Evolutionary conservation across 2,888 invertebrate species (phyloP).

Genomic region (Cetonia aurata): DNA sequence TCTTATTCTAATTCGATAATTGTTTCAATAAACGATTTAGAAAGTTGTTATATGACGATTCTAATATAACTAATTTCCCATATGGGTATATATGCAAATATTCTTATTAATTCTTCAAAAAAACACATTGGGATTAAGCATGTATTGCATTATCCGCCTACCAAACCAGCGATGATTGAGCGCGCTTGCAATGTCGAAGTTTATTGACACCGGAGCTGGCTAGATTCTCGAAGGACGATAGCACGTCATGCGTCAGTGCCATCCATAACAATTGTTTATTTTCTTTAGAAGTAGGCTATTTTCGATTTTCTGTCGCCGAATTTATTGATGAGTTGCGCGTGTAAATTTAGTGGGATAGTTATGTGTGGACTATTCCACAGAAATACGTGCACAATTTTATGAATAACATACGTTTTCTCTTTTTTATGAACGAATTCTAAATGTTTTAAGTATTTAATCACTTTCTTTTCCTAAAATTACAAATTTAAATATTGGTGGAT

Average conservation of each 20-base stretch:
- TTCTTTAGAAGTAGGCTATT: too few species aligned
- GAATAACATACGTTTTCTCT: conserved; percentile 34
- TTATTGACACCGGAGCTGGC: neutral
- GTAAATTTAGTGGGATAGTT: too few species aligned
- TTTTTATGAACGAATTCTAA: conserved; percentile 18
- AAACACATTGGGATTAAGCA: neutral
- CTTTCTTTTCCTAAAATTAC: conserved; percentile 44
- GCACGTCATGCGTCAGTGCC: too few species aligned
- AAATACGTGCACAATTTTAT: conserved; percentile 33
- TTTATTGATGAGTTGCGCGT: too few species aligned
- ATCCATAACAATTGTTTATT: too few species aligned
- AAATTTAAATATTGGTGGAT: conserved; percentile 38
- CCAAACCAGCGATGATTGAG: conserved; percentile 1
- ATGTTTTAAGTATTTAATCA: conserved; percentile 9
- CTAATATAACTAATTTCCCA: neutral
- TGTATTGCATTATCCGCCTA: neutral
- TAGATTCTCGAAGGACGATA: too few species aligned
- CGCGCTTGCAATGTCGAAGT: conserved; percentile 10
- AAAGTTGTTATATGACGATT: too few species aligned
- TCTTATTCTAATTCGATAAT: too few species aligned
- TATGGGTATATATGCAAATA: neutral
- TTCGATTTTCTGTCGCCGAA: too few species aligned
- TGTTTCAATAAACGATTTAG: too few species aligned
- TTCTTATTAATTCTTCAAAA: neutral
- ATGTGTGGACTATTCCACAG: too few species aligned